Percentiles rank a stretch among this genome's conserved stretches.
Evolutionary conservation across 2,113 vertebrate species (phyloP).

Genomic region (Cervus canadensis): DNA sequence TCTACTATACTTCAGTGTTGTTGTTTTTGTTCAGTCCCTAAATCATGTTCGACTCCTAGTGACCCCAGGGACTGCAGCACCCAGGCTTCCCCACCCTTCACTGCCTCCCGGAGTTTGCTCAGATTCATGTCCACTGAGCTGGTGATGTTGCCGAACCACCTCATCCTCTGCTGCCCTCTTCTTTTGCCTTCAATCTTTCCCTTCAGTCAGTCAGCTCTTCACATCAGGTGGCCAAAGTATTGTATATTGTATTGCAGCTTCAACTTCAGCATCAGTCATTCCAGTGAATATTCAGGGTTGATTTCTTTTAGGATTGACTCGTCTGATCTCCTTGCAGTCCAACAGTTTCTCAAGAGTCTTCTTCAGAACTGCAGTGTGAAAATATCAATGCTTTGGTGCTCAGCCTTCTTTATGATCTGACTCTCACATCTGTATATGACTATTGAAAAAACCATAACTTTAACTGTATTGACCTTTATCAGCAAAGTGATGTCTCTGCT

Average conservation of each 20-base stretch:
- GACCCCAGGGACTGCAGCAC: neutral
- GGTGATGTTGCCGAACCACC: neutral
- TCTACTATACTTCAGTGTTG: neutral
- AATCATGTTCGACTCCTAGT: neutral
- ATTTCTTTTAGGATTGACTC: neutral
- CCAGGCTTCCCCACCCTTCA: neutral
- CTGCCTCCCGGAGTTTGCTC: neutral
- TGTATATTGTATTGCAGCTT: neutral
- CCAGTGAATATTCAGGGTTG: neutral
- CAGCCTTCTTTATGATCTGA: neutral
- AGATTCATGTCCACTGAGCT: neutral
- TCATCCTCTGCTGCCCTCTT: neutral
- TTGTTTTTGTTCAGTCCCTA: neutral
- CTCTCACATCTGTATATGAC: neutral
- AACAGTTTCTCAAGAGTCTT: neutral
- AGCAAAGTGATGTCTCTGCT: neutral
- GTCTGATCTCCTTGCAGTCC: neutral
- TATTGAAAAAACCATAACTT: neutral
- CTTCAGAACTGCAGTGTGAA: neutral
- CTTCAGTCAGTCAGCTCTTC: neutral
- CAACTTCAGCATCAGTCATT: neutral
- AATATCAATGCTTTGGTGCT: neutral
- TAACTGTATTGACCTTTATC: neutral
- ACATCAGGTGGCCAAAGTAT: neutral
- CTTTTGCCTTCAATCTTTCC: neutral